Evolutionary conservation across 2,797 vertebrate species (phyloP).

Genomic region (Knipowitschia caucasica): DNA sequence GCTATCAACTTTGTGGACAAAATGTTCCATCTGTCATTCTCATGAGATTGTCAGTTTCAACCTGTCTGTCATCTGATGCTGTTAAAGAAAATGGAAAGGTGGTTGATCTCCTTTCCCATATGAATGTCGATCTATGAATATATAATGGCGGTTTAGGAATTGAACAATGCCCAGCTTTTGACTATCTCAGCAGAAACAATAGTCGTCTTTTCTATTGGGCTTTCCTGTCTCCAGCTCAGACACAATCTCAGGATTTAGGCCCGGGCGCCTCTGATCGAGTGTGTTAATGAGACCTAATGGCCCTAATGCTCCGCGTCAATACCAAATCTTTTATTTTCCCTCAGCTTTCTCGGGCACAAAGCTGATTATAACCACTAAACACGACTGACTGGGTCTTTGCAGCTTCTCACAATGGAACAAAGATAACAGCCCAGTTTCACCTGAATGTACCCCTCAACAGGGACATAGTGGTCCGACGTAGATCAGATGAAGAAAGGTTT

Average conservation of each 20-base stretch:
- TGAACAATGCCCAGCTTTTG: conserved; percentile 52
- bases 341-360: conserved; percentile 37
- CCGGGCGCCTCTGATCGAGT: conserved; percentile 29
- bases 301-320: conserved; percentile 49
- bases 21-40: background rate
- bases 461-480: no score
- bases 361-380: conserved; percentile 20
- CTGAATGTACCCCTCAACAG: background rate
- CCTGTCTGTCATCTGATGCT: background rate
- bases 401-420: conserved; percentile 22
- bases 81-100: no score
- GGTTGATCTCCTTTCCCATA: background rate
- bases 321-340: conserved; percentile 45
- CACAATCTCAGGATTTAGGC: conserved; percentile 30
- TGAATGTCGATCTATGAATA: background rate
- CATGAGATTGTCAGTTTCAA: background rate
- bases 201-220: conserved; percentile 15
- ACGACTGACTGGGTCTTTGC: conserved; percentile 7
- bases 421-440: conserved; percentile 7
- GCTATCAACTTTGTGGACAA: background rate
- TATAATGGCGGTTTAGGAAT: conserved; percentile 24
- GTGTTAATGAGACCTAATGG: conserved; percentile 57
- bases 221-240: conserved; percentile 24
- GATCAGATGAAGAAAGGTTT: no score
- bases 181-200: conserved; percentile 27